Evolutionary conservation across 2,888 invertebrate genomes (phyloP).

Genomic region (Tachystola acroxantha): DNA sequence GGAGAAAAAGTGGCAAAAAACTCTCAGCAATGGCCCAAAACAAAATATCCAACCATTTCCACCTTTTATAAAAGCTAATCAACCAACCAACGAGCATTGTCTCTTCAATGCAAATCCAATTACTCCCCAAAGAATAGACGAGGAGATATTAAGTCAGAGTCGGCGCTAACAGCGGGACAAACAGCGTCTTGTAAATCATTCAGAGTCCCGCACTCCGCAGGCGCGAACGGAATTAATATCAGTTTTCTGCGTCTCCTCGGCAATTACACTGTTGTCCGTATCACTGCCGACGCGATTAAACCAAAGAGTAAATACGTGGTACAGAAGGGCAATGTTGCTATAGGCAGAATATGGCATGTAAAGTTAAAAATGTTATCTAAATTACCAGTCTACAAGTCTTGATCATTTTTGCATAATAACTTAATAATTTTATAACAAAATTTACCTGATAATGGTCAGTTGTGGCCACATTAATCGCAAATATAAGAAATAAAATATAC

Average conservation of each 20-base stretch:
- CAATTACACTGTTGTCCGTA: constrained; percentile 68
- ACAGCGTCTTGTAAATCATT: constrained; percentile 54
- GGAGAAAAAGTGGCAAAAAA: no score
- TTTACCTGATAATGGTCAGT: no score
- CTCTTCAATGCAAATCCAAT: constrained; percentile 22
- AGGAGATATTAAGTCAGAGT: constrained; percentile 46
- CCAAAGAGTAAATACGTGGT: constrained; percentile 32
- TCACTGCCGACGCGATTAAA: constrained; percentile 49
- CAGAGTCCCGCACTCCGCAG: constrained; percentile 32
- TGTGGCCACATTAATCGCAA: no score
- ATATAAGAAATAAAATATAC: no score
- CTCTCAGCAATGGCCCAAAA: no score
- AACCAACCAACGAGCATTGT: constrained; percentile 16
- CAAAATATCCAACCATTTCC: neutral
- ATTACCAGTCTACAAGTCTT: no score
- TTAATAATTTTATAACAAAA: no score
- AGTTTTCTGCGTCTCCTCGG: constrained; percentile 61
- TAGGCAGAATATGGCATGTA: neutral
- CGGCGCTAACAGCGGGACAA: constrained; percentile 36
- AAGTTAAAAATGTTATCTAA: no score
- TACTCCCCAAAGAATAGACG: constrained; percentile 37
- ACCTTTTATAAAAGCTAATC: constrained; percentile 12
- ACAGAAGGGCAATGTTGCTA: neutral
- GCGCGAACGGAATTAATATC: constrained; percentile 64
- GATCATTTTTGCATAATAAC: no score